phyloP scores from a whole-genome alignment of 2,888 invertebrate species.

The Eretmocerus hayati region DNA sequence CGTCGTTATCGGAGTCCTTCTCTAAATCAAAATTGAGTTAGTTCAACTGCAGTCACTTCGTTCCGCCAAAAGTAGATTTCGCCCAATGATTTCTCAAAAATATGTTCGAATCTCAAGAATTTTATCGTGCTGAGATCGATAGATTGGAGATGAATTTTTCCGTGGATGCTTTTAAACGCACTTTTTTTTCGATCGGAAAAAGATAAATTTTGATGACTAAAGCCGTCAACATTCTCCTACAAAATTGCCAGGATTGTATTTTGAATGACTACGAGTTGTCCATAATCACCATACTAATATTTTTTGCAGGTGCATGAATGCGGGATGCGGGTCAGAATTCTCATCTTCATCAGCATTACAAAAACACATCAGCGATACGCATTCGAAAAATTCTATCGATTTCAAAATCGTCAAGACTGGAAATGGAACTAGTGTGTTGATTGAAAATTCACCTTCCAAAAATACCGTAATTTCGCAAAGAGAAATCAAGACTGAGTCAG shows the following conservation, averaged over 20 bases:
- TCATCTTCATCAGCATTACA: conserved; percentile 35
- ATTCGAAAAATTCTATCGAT: conserved; percentile 31
- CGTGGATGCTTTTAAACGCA: too few relatives aligned
- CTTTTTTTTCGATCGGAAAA: too few relatives aligned
- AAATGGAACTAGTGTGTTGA: conserved; percentile 39
- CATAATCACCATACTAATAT: neutral
- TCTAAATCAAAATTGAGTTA: too few relatives aligned
- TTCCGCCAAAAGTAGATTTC: too few relatives aligned
- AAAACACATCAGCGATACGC: conserved; percentile 40
- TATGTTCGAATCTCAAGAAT: too few relatives aligned
- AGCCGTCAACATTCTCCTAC: too few relatives aligned
- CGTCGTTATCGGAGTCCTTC: conserved; percentile 32
- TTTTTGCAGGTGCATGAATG: conserved; percentile 38
- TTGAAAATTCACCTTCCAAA: conserved; percentile 36
- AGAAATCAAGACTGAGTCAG: conserved; percentile 46
- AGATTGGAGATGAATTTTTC: too few relatives aligned
- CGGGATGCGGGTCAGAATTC: conserved; percentile 39
- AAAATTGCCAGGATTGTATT: neutral
- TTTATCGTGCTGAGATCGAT: too few relatives aligned
- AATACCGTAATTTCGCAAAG: conserved; percentile 36
- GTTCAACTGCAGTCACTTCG: too few relatives aligned
- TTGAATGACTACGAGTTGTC: neutral
- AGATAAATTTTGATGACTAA: too few relatives aligned
- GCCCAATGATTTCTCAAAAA: too few relatives aligned
- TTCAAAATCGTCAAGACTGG: conserved; percentile 43